Evolutionary conservation across 2,797 vertebrate genomes (phyloP), one percentile per base, ranked within the genome.

Genomic region (Leptatherina wallacei): DNA sequence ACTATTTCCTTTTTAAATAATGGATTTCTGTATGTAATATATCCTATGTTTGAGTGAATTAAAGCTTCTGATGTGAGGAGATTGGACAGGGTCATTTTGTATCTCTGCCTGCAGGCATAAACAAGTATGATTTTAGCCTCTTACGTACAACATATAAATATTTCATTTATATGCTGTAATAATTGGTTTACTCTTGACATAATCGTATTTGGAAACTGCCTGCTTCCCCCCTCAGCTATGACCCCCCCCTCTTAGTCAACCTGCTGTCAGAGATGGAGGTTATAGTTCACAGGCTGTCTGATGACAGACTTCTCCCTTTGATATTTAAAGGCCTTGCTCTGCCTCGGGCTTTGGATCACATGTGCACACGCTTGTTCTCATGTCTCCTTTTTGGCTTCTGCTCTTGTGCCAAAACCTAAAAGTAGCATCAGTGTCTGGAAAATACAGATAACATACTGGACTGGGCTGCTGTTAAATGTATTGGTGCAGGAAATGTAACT

Each of bases 321-420:
- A 88, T 86, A 90, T 91, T 87, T 87, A 90, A 92, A 91, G 86
- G 89, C n/a, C 84, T 57, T 32, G 38, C 38, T 75, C 56, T 49
- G 77, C 89, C 91, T 70, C 71, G 61, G 87, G 90, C 84, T 56
- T 77, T 78, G 5, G 57, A 42, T 66, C 69, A 59, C 61, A 55
- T 75, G 75, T 73, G 74, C 27, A 4, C 47, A 54, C 38, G 18
- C 55, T 54, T 8, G 12, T 55, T 56, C 73, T 76, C 68, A 73
- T 51, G 0, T 38, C 12, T 64, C 40, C 11, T 77, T 74, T 75
- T 73, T 68, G 57, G 83, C 85, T 85, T 69, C 70, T 59, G 8
- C 55, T 56, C 27, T 44, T 59, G 10, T 12, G 20, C 18, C 59
- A 40, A 20, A 59, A 51, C 38, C 29, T 22, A 55, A 60, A 65